These are phyloP conservation scores for Papilio protenor DNA, from an alignment of 2,888 invertebrate species.

Conservation along the genomic window DNA sequence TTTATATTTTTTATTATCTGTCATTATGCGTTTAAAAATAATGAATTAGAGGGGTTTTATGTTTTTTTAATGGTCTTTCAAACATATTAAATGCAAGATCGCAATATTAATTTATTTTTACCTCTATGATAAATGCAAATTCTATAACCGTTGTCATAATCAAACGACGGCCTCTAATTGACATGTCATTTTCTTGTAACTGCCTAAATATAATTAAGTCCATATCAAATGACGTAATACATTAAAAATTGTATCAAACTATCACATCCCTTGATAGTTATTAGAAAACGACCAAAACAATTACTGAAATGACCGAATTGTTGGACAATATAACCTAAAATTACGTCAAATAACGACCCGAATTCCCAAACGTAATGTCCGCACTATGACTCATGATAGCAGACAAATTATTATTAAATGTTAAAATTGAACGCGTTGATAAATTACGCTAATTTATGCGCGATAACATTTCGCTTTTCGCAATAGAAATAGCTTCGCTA, in stretches of 20 bases:
- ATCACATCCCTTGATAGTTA: constrained; percentile 26
- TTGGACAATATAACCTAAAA: neutral
- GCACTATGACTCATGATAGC: constrained; percentile 27
- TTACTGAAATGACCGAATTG: constrained; percentile 26
- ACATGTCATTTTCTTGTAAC: neutral
- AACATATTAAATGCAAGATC: too few relatives aligned
- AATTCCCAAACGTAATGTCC: constrained; percentile 37
- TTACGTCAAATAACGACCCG: constrained; percentile 9
- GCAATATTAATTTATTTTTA: neutral
- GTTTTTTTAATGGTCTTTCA: neutral
- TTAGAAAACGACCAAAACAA: constrained; percentile 36
- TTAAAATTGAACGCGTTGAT: constrained; percentile 34
- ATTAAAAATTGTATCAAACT: constrained; percentile 20
- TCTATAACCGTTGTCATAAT: neutral
- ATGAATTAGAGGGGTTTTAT: neutral
- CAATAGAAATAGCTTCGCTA: constrained; percentile 34
- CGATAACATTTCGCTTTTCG: constrained; percentile 34
- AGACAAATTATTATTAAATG: constrained; percentile 40
- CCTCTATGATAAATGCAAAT: neutral
- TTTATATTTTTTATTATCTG: constrained; percentile 6
- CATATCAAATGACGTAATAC: constrained; percentile 4
- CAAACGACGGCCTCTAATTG: neutral
- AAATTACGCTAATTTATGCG: constrained; percentile 20
- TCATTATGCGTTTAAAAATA: neutral
- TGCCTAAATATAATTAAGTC: neutral